Percentiles rank a stretch among this genome's conserved stretches.
These are phyloP conservation scores for Lipotes vexillifer DNA, from an alignment of 2,113 vertebrate genomes.

Conservation along the genomic window DNA sequence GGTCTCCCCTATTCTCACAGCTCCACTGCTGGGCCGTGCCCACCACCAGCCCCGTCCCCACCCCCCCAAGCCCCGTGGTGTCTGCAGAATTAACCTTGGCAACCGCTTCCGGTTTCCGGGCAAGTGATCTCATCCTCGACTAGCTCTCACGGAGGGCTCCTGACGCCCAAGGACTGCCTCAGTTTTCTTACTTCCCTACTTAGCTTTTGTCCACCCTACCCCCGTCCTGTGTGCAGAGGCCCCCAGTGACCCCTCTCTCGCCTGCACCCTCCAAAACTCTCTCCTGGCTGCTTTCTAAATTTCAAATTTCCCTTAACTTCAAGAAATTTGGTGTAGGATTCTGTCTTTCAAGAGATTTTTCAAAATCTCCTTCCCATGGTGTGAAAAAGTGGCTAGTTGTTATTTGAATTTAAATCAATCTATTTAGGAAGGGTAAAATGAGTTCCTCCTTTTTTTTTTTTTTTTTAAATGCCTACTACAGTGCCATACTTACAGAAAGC, in stretches of 20 bases:
- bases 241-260: neutral
- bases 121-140: neutral
- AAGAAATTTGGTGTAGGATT: neutral
- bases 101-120: neutral
- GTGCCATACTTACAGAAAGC: neutral
- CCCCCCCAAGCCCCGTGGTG: fast-evolving
- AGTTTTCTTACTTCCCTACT: neutral
- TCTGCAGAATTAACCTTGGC: neutral
- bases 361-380: neutral
- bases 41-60: fast-evolving
- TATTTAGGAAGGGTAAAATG: neutral
- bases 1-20: neutral
- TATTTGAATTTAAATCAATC: neutral
- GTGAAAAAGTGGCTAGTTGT: neutral
- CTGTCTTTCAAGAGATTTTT: neutral
- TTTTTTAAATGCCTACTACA: neutral
- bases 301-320: neutral
- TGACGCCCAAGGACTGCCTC: neutral
- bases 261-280: neutral
- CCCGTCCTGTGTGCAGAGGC: neutral
- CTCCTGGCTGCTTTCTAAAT: neutral
- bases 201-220: fast-evolving
- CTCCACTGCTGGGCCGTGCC: neutral
- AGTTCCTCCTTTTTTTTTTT: too few species aligned
- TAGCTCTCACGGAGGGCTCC: fast-evolving